Percentiles rank a stretch among this genome's conserved stretches.
These are phyloP conservation scores for Pipistrellus nathusii DNA, from an alignment of 2,797 vertebrate genomes.

Conservation along the genomic window DNA sequence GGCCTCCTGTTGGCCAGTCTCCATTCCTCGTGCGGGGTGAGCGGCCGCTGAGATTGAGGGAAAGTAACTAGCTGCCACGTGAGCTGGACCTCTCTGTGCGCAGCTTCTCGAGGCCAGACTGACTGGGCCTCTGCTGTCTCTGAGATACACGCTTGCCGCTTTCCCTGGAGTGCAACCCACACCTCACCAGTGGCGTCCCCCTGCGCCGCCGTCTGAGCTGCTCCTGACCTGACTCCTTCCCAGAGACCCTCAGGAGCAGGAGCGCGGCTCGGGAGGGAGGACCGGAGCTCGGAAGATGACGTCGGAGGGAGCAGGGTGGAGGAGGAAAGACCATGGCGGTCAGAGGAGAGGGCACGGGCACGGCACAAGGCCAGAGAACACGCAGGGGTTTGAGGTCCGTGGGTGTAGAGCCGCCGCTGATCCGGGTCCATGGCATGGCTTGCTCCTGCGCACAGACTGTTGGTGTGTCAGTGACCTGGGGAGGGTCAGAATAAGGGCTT, in stretches of 20 bases:
- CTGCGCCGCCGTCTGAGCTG: background rate
- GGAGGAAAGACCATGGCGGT: background rate
- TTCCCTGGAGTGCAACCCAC: background rate
- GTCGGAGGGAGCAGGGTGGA: background rate
- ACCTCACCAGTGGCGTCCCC: background rate
- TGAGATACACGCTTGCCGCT: background rate
- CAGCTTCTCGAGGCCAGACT: background rate
- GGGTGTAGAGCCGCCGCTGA: background rate
- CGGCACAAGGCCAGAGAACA: background rate
- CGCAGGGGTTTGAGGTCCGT: background rate
- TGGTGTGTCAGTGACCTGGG: background rate
- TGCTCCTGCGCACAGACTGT: background rate
- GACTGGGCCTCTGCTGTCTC: background rate
- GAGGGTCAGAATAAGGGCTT: background rate
- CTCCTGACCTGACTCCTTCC: background rate
- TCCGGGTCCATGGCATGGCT: background rate
- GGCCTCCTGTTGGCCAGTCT: background rate
- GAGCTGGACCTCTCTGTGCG: background rate
- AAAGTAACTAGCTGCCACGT: conserved; percentile 23
- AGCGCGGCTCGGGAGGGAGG: background rate
- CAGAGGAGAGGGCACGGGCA: background rate
- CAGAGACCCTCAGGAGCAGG: background rate
- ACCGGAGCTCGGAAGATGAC: background rate
- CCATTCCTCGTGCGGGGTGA: background rate
- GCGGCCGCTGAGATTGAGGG: conserved; percentile 61